Evolutionary conservation across 1,140 invertebrate genomes (phyloP), one percentile per base, ranked within the genome.

Genomic region (Bathynomus jamesi): DNA sequence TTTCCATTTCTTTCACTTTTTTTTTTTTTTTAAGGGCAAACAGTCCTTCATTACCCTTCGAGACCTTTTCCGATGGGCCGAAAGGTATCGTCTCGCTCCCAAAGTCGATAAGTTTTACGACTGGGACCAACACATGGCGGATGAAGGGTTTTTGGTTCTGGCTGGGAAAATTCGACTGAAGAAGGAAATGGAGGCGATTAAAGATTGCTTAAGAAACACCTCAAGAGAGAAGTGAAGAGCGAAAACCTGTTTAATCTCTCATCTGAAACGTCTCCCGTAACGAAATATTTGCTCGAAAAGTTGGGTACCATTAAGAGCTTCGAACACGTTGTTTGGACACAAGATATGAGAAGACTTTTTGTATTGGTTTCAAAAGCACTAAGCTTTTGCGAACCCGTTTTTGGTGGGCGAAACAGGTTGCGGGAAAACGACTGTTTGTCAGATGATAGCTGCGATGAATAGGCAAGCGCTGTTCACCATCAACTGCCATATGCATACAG

Each of bases 401-500:
- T 82, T 99, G 25, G 94, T 99, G 8, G 98, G 98, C 62, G 95
- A 98, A 81, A 99, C 98, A 28, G 98, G 97, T 0, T 96, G 96
- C 82, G 98, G 98, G 0, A 99, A 99, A 85, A 99, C 98, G 0
- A 98, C 95, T 0, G 87, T 98, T 24, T 97, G 95, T 79, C 94
- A 99, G 82, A 81, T 97, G 28, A 86, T 94, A 63, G 89, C 94
- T 21, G 83, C 85, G 28, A 81, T 93, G 32, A 87, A 87, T 61
- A 78, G 83, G 0, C 87, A 88, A 69, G 82, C 87, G 63, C 83
- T 99, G 25, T 85, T 89, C 63, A 88, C 89, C 30, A 88, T 99
- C 0, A 99, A 99, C 83, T 99, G 97, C 84, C 97, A 99, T 80
- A 95, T 98, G 90, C 93, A 99, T 80, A 97, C 95, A 2, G 98